Base-by-base conservation (phyloP, 2,888 invertebrate species). In the Pseudanteris insignis region DNA sequence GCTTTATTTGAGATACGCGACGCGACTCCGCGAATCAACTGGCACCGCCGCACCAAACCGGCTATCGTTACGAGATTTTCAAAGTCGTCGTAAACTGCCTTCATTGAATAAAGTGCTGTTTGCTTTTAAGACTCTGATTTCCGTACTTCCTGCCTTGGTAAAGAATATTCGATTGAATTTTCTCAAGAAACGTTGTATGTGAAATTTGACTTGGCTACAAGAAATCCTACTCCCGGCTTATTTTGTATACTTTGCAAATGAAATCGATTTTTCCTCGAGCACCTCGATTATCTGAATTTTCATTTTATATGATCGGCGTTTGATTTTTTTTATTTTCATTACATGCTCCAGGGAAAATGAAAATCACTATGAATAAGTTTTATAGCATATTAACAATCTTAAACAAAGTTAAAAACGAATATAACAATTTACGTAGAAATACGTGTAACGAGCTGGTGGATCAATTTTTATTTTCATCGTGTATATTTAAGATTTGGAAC, bases 1-100 rank as follows among this genome's bases (percentile, higher is more conserved):
- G 61, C 50, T 65, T 67, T 65, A 69, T 64, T 65, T 63, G 50
- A 37, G 32, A 59, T 60, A 61, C 46, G 50, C 61, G 46, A 38
- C 50, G 53, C 43, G 61, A 55, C 61, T 55, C 33, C 38, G 55
- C 51, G 54, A 62, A 46, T 51, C 43, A 55, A 62, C 55, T 38
- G 55, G 38, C 53, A 34, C 51, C 30, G 54, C 43, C 55, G 28
- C 54, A 53, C n/a, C n/a, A 59, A 59, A 59, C 36, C 50, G 48
- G 48, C 54, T 46, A 51, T 62, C 50, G 51, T 50, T 61, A 48
- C 54, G 54, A 21, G 47, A 61, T 61, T 61, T 44, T 46, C 30
- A 48, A 54, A 50, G 48, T 55, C 32, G 32, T 44, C 61, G 61
- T 51, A 55, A 62, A 62, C 61, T 55, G 55, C 46, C 50, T 55